A percentile compares a stretch with the other conserved stretches of the same genome.
Evolutionary conservation across 2,888 invertebrate species (phyloP).

Genomic region (Notocelia uddmanniana): DNA sequence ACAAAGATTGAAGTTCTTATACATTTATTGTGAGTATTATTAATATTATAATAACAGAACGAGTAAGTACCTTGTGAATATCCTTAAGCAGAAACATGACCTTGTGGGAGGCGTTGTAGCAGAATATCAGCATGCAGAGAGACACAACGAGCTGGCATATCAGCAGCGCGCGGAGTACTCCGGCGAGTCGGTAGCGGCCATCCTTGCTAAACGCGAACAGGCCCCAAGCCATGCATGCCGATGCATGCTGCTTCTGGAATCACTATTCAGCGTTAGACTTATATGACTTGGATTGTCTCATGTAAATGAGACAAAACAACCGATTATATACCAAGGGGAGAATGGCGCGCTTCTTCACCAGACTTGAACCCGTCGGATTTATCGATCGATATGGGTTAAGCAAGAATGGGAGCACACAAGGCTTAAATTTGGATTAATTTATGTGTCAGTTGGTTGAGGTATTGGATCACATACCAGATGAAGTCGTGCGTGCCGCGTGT

Average conservation of each 20-base stretch:
- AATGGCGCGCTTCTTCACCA: too few species aligned
- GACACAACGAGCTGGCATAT: constrained; percentile 76
- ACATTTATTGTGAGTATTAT: not conserved
- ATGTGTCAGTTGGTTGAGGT: too few species aligned
- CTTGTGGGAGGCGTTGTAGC: constrained; percentile 74
- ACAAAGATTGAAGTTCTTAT: not conserved
- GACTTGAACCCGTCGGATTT: too few species aligned
- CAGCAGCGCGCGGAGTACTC: constrained; percentile 73
- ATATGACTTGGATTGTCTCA: too few species aligned
- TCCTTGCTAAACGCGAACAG: constrained; percentile 73
- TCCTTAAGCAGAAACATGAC: constrained; percentile 74
- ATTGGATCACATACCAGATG: too few species aligned
- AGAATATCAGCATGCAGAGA: constrained; percentile 75
- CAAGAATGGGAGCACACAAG: too few species aligned
- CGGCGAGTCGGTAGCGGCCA: constrained; percentile 72
- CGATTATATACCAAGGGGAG: too few species aligned
- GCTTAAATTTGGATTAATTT: too few species aligned
- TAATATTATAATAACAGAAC: not conserved
- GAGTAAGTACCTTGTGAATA: constrained; percentile 70
- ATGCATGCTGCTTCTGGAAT: constrained; percentile 63
- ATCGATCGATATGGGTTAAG: too few species aligned
- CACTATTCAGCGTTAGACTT: not conserved
- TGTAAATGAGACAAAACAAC: too few species aligned
- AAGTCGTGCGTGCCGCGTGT: too few species aligned
- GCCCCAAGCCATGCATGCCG: constrained; percentile 74